These are phyloP conservation scores for Poecilia wingei DNA, from an alignment of 2,797 vertebrate species.

Conservation along the genomic window DNA sequence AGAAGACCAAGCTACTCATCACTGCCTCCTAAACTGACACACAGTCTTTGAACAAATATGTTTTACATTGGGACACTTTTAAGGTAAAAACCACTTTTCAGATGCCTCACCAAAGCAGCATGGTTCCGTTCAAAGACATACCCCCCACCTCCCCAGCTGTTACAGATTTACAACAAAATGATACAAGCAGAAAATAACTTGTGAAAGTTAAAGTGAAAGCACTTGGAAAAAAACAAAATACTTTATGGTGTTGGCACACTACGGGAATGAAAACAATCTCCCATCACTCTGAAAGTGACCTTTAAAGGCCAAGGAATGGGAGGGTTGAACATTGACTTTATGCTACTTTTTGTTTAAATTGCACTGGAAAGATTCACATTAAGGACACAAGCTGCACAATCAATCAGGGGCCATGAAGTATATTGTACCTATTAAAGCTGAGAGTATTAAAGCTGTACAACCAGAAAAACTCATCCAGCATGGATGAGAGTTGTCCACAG, in stretches of 20 bases:
- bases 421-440: constrained; percentile 18
- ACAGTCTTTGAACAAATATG: neutral
- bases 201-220: constrained; percentile 29
- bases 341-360: constrained; percentile 41
- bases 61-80: neutral
- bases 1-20: constrained; percentile 22
- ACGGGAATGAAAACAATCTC: constrained; percentile 28
- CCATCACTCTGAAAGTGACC: constrained; percentile 30
- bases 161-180: neutral
- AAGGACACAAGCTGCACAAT: constrained; percentile 25
- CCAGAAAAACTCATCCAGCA: constrained; percentile 13
- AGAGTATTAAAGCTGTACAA: constrained; percentile 21
- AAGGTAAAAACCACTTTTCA: neutral
- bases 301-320: constrained; percentile 52
- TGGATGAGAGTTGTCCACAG: constrained; percentile 6
- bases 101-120: neutral
- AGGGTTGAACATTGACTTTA: constrained; percentile 29
- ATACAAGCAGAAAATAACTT: constrained; percentile 5
- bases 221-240: constrained; percentile 2
- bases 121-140: neutral
- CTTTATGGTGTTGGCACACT: constrained; percentile 22
- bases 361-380: constrained; percentile 25
- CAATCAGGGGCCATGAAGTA: constrained; percentile 3
- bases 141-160: neutral
- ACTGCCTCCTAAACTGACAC: neutral